Base-by-base conservation (phyloP, 2,888 invertebrate genomes). In the Petrolisthes manimaculis region DNA sequence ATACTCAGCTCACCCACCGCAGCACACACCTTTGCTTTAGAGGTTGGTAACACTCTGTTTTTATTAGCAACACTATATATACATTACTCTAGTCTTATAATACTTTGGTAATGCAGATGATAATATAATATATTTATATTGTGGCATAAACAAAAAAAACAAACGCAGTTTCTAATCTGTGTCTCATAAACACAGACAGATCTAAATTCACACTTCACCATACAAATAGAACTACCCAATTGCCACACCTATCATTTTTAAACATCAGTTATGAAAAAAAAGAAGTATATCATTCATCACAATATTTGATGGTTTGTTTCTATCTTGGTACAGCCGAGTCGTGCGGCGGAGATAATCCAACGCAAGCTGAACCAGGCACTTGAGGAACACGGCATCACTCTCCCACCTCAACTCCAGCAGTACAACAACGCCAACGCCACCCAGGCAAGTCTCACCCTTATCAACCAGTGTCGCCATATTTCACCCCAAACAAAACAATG, bases 1-100 rank as follows among this genome's bases (percentile, higher is more conserved):
- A 91, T 91, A 80, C 86, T 91, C 24, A 89, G 90, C 78, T 88
- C 91, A 12, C 89, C 91, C 12, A 88, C 90, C 53, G 91, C 91
- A 21, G 90, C 90, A 69, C 89, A 89, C 14, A 91, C 91, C 53
- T 91, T 91, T 79, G 84, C 91, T 53, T 69, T 91, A 37, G 90
- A 90, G 89, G 90, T 91, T 67, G 77, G 55, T 18, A 56, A 5
- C 56, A 0, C 37, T 6, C 14, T 14, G 12, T 1, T 18, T 67
- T 37, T 37, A 37, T 37, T 37, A 37, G 37, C 37, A 37, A 37
- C 37, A 37, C 37, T 37, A 2, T 37, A 37, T 37, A 37, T 37
- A 37, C 0, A 37, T 37, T 37, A 37, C 37, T 37, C 37, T 37
- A 37, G 37, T 37, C 37, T 37, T 37, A 37, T 37, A 37, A 37